phyloP scores from a whole-genome alignment of 2,888 invertebrate species.

The Ellobium chinense region DNA sequence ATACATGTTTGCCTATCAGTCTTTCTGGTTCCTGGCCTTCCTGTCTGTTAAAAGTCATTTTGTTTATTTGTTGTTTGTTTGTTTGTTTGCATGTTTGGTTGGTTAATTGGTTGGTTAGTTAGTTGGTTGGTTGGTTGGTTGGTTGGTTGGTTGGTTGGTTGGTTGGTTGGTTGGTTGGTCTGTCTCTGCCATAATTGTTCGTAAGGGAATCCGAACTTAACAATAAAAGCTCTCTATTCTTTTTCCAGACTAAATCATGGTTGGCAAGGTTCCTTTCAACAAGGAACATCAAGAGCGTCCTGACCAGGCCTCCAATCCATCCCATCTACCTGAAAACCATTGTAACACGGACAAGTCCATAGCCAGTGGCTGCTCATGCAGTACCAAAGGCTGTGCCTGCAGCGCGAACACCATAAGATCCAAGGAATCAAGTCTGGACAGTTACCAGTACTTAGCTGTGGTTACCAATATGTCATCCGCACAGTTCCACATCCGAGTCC shows the following conservation, averaged over 20 bases:
- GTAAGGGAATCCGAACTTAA: too few species aligned
- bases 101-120: too few species aligned
- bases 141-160: too few species aligned
- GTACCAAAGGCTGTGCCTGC: not conserved
- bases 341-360: not conserved
- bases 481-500: slow-evolving; percentile 2
- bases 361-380: not conserved
- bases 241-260: slow-evolving; percentile 5
- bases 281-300: not conserved
- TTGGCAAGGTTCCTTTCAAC: not conserved
- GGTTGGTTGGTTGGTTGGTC: too few species aligned
- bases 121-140: too few species aligned
- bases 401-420: not conserved
- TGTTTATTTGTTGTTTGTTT: too few species aligned
- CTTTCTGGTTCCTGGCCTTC: too few species aligned
- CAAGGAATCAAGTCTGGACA: not conserved
- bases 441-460: not conserved
- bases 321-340: not conserved
- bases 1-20: too few species aligned
- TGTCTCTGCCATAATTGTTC: not conserved
- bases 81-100: too few species aligned
- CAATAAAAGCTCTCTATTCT: not conserved
- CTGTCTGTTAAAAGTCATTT: too few species aligned
- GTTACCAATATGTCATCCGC: not conserved
- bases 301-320: not conserved